Evolutionary conservation across 2,797 vertebrate species (phyloP).

Genomic region (Clarias pachynema): DNA sequence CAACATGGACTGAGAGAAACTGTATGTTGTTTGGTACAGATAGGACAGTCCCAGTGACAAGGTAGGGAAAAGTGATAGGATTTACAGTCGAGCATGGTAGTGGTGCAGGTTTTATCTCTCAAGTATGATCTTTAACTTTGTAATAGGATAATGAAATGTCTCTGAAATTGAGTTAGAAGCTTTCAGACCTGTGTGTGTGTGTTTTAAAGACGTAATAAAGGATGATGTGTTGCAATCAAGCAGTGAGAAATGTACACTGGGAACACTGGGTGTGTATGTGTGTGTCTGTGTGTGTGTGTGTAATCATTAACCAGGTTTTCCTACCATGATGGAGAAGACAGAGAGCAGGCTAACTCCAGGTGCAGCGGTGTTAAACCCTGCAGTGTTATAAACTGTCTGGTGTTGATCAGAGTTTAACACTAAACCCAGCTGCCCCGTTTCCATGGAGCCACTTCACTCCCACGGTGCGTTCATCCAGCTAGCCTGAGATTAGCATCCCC

Average conservation of each 20-base stretch:
- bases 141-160: background rate
- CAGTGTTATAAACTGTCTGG: background rate
- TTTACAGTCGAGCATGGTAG: too few relatives aligned
- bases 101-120: background rate
- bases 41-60: too few relatives aligned
- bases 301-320: slow-evolving; percentile 13
- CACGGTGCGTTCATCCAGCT: too few relatives aligned
- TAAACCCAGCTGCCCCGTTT: background rate
- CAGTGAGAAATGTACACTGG: background rate
- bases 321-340: background rate
- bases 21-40: too few relatives aligned
- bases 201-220: background rate
- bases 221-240: background rate
- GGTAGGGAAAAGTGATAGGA: too few relatives aligned
- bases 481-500: slow-evolving; percentile 56
- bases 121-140: background rate
- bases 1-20: too few relatives aligned
- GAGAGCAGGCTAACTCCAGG: background rate
- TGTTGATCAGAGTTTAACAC: background rate
- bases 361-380: background rate
- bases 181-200: background rate
- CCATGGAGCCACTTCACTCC: background rate
- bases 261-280: slow-evolving; percentile 18
- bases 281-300: slow-evolving; percentile 23
- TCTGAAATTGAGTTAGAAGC: background rate